Percentiles rank a stretch among this genome's conserved stretches.
Conservation (phyloP, 2,888 invertebrate species). For the Clepsis dumicolana region DNA sequence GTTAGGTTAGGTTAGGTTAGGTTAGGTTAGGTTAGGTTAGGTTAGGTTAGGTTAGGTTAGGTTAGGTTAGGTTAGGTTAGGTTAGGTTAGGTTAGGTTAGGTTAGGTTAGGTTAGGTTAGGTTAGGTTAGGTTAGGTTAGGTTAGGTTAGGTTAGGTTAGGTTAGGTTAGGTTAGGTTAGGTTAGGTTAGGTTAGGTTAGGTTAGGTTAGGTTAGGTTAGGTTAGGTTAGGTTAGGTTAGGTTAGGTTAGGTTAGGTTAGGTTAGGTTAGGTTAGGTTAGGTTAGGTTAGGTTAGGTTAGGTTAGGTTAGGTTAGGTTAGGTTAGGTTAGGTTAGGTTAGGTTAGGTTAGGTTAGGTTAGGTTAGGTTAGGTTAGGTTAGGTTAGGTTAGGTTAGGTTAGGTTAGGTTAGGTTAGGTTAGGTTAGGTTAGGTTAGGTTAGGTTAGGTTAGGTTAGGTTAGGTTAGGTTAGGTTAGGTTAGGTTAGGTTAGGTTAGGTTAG, state of each 20-base stretch:
- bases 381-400: conserved; percentile 36
- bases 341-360: conserved; percentile 43
- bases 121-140: conserved; percentile 36
- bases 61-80: conserved; percentile 41
- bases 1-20: conserved; percentile 45
- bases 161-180: conserved; percentile 17
- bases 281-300: conserved; percentile 37
- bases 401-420: conserved; percentile 25
- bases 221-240: conserved; percentile 27
- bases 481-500: conserved; percentile 45
- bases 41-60: conserved; percentile 40
- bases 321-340: conserved; percentile 43
- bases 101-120: conserved; percentile 39
- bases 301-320: conserved; percentile 39
- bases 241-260: conserved; percentile 30
- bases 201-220: conserved; percentile 30
- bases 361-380: conserved; percentile 40
- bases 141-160: conserved; percentile 37
- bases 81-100: conserved; percentile 40
- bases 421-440: conserved; percentile 45
- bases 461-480: conserved; percentile 43
- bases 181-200: conserved; percentile 30
- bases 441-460: conserved; percentile 44
- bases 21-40: conserved; percentile 41
- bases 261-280: conserved; percentile 28